phyloP scores from a whole-genome alignment of 1,140 invertebrate genomes.

The Drosophila obscura region DNA sequence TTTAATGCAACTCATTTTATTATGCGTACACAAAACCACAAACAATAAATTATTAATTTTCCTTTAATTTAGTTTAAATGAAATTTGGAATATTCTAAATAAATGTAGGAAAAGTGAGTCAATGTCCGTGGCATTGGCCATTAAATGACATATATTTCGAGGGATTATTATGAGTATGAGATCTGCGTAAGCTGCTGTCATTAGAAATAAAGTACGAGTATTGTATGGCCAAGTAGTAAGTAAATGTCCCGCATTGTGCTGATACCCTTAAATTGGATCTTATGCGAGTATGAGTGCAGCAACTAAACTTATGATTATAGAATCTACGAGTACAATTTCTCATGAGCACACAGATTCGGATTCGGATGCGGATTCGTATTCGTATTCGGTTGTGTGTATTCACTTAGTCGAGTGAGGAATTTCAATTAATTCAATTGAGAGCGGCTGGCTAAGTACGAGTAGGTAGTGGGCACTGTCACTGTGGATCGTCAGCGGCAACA shows the following conservation, averaged over 20 bases:
- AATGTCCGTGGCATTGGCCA: too few relatives aligned
- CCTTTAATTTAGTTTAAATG: too few relatives aligned
- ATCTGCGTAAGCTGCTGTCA: too few relatives aligned
- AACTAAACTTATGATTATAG: slow-evolving; percentile 38
- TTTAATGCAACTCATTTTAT: too few relatives aligned
- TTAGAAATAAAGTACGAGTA: too few relatives aligned
- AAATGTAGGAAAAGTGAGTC: too few relatives aligned
- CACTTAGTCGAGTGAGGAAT: slow-evolving; percentile 73
- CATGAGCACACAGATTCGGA: slow-evolving; percentile 40
- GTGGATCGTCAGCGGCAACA: slow-evolving; percentile 31
- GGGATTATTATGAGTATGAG: too few relatives aligned
- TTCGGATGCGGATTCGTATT: neutral
- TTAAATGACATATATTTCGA: too few relatives aligned
- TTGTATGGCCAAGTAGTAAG: neutral
- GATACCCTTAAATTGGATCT: slow-evolving; percentile 29
- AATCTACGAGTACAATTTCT: slow-evolving; percentile 34
- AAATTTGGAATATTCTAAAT: too few relatives aligned
- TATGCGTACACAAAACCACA: too few relatives aligned
- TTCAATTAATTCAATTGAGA: slow-evolving; percentile 81
- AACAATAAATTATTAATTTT: too few relatives aligned
- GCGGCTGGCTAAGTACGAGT: slow-evolving; percentile 41
- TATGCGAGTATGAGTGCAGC: slow-evolving; percentile 7
- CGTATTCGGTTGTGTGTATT: slow-evolving; percentile 19
- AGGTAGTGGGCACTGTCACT: slow-evolving; percentile 26
- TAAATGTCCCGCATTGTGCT: slow-evolving; percentile 4